These are phyloP conservation scores for Galago senegalensis DNA, from an alignment of 2,797 vertebrate genomes.

Conservation along the genomic window DNA sequence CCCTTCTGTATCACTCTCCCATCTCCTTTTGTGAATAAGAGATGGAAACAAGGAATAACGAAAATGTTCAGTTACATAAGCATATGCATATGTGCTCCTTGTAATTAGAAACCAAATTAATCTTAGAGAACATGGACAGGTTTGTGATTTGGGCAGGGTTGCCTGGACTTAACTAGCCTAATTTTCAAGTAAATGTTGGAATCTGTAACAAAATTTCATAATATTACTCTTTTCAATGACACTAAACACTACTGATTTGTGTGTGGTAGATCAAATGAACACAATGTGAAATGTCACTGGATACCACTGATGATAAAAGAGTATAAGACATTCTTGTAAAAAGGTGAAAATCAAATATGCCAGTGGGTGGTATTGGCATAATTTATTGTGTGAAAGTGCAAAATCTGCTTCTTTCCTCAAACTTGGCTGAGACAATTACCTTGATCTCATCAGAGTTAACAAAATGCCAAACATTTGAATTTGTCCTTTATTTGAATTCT, in stretches of 20 bases:
- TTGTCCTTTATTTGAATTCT: constrained; percentile 25
- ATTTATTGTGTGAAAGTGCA: constrained; percentile 71
- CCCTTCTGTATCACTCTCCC: neutral
- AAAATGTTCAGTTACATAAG: neutral
- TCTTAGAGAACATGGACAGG: neutral
- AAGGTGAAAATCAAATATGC: constrained; percentile 74
- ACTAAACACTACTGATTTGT: constrained; percentile 37
- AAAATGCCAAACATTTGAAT: constrained; percentile 2
- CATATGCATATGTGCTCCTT: neutral
- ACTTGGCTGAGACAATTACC: constrained; percentile 54
- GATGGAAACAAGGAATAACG: neutral
- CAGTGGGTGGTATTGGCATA: constrained; percentile 69
- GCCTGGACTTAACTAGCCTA: neutral
- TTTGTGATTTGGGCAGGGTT: neutral
- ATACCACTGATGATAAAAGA: constrained; percentile 43
- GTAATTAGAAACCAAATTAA: neutral
- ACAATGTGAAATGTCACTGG: constrained; percentile 4
- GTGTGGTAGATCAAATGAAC: constrained; percentile 61
- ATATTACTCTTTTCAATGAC: neutral
- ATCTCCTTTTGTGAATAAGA: neutral
- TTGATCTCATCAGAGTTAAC: constrained; percentile 23
- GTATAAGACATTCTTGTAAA: constrained; percentile 37
- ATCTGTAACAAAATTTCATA: constrained; percentile 1
- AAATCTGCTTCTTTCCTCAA: constrained; percentile 73
- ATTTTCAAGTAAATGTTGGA: constrained; percentile 56